These are phyloP conservation scores for Drosophila infuscata DNA, from an alignment of 2,888 invertebrate species.

Conservation along the genomic window DNA sequence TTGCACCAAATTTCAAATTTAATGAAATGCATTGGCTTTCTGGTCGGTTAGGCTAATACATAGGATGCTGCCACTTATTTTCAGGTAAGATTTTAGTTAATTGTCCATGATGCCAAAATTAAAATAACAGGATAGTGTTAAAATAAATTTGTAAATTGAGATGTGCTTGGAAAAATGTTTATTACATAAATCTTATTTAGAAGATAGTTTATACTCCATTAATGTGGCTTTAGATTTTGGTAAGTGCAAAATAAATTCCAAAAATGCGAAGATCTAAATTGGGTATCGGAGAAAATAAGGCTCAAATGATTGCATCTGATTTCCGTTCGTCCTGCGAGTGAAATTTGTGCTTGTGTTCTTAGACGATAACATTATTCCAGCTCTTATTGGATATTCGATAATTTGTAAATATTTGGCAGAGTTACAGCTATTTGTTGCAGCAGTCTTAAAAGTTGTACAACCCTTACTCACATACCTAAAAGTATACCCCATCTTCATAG, in stretches of 20 bases:
- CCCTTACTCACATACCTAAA: background rate
- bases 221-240: background rate
- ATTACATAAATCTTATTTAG: background rate
- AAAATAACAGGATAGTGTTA: background rate
- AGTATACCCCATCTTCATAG: background rate
- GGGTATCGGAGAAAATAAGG: background rate
- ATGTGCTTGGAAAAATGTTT: background rate
- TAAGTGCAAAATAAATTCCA: background rate
- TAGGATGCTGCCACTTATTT: background rate
- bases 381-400: too few species aligned
- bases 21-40: constrained; percentile 58
- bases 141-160: background rate
- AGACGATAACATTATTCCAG: background rate
- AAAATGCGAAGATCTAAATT: background rate
- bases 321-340: too few species aligned
- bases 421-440: background rate
- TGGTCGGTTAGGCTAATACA: constrained; percentile 2
- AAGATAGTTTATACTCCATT: background rate
- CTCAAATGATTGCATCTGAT: background rate
- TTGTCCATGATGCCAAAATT: background rate
- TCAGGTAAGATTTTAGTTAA: constrained; percentile 4
- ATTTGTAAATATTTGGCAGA: background rate
- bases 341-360: background rate
- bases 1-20: constrained; percentile 49
- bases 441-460: background rate